Evolutionary conservation across 1,140 invertebrate genomes (phyloP).

Genomic region (Antheraea pernyi): DNA sequence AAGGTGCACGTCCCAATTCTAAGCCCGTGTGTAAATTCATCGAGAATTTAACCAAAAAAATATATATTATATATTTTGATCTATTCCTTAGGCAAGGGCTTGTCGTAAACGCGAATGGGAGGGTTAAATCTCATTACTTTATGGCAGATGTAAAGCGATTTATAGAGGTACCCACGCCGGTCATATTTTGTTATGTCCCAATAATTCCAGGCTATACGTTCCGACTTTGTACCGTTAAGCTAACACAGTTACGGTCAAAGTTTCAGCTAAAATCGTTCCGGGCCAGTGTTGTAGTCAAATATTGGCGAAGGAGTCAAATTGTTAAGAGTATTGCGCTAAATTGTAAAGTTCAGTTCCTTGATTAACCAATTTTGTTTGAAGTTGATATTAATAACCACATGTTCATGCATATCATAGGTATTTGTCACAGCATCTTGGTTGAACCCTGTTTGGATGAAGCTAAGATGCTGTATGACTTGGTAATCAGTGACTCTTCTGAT

Average conservation of each 20-base stretch:
- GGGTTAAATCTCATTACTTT: conserved; percentile 75
- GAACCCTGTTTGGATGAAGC: no score
- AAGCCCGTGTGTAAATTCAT: conserved; percentile 23
- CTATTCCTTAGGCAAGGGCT: conserved; percentile 49
- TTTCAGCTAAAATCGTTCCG: conserved; percentile 13
- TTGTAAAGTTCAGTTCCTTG: no score
- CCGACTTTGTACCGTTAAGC: conserved; percentile 23
- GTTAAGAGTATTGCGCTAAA: background rate
- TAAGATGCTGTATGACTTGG: no score
- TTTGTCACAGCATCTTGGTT: no score
- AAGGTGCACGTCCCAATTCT: background rate
- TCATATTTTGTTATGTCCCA: conserved; percentile 64
- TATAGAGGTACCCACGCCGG: conserved; percentile 53
- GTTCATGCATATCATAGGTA: no score
- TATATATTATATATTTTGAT: conserved; percentile 46
- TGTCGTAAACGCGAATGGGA: conserved; percentile 65
- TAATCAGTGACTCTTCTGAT: no score
- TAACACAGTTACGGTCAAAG: conserved; percentile 12
- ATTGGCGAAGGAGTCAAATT: background rate
- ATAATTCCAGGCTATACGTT: conserved; percentile 47
- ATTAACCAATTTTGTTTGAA: no score
- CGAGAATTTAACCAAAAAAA: conserved; percentile 31
- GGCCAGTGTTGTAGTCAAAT: background rate
- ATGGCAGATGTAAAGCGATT: conserved; percentile 68
- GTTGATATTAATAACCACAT: no score